Evolutionary conservation across 1,140 invertebrate species (phyloP), one percentile per base, ranked within the genome.

Genomic region (Polyergus mexicanus): DNA sequence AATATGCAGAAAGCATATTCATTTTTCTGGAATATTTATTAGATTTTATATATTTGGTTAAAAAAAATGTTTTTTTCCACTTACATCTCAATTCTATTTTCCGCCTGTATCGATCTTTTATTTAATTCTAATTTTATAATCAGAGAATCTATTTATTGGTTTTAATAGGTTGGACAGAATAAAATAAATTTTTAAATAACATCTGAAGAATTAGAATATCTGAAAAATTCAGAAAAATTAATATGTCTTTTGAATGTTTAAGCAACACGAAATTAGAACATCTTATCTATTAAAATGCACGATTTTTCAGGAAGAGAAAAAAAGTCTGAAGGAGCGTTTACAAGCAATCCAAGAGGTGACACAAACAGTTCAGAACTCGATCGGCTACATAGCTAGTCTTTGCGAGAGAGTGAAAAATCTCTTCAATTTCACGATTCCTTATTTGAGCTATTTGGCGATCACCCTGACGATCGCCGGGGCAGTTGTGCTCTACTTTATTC

Each of bases 371-470:
- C 99, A 99, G 95, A 99, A 99, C 92, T 97, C 98, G 1, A 98
- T 99, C 71, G 99, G 99, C 47, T 98, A 98, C 91, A 97, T 99
- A 89, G 99, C 99, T 11, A 98, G 98, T 10, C 95, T 99, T 51
- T 97, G 98, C 75, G 99, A 99, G 95, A 97, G 97, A 93, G 96
- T 99, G 66, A 99, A 98, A 96, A 99, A 99, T 94, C 97, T 98
- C 78, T 98, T 99, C 95, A 99, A 99, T 94, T 99, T 99, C 95
- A 98, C 98, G 47, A 98, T 99, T 86, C 98, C 99, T 71, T 99
- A 99, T 96, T 95, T 99, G 74, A 99, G 98, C 88, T 98, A 97
- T 95, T 95, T 99, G 90, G 98, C 98, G 22, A 97, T 99, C 83
- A 94, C 98, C 11, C 95, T 98, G 74, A 93, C 98, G 2, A 90